Evolutionary conservation across 1,140 invertebrate species (phyloP).

Genomic region (Goniozus legneri): DNA sequence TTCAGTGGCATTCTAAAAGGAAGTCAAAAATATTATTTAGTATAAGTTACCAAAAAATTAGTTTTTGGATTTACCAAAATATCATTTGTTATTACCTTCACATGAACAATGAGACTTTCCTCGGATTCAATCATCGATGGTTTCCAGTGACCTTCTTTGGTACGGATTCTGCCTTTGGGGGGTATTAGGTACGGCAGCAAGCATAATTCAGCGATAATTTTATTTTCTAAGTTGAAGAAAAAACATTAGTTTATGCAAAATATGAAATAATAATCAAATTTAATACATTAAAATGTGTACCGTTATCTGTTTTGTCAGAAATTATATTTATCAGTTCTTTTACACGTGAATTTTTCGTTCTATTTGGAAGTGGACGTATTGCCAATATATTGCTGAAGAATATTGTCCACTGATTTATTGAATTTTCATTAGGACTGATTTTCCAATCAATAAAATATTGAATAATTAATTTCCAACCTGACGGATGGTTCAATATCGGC

Average conservation of each 20-base stretch:
- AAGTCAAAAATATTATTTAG: too few relatives aligned
- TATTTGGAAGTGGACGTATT: not conserved
- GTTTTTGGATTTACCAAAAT: too few relatives aligned
- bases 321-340: too few relatives aligned
- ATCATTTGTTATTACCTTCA: too few relatives aligned
- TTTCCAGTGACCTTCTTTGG: not conserved
- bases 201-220: not conserved
- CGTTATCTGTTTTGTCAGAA: too few relatives aligned
- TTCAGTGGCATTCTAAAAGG: too few relatives aligned
- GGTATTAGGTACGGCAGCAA: not conserved
- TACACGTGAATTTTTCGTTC: too few relatives aligned
- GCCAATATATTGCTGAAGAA: not conserved
- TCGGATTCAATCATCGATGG: not conserved
- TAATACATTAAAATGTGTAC: too few relatives aligned
- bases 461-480: not conserved
- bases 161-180: not conserved
- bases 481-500: not conserved
- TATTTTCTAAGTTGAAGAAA: not conserved
- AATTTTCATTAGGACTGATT: not conserved
- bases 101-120: conserved; percentile 7
- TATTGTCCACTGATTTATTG: not conserved
- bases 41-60: too few relatives aligned
- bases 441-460: not conserved
- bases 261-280: too few relatives aligned
- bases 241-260: too few relatives aligned